Conservation (phyloP, 2,797 vertebrate species). For the Pseudopleuronectes americanus region DNA sequence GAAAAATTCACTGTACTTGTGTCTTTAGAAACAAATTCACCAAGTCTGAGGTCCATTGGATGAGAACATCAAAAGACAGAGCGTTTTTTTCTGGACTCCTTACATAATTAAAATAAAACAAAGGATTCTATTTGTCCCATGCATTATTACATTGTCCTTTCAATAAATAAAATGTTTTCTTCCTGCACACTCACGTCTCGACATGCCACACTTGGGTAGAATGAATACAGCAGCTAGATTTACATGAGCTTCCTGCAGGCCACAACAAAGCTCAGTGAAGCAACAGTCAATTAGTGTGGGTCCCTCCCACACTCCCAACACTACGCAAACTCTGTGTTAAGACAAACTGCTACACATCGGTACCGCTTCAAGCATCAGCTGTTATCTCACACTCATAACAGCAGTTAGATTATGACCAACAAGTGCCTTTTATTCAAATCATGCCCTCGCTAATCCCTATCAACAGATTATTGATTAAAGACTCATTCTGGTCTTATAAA, state of each 20-base stretch:
- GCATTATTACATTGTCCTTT: not conserved
- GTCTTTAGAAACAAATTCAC: not conserved
- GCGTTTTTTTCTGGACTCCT: not conserved
- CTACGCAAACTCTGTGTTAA: constrained; percentile 15
- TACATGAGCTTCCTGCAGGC: not conserved
- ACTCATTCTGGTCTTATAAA: not conserved
- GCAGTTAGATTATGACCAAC: constrained; percentile 10
- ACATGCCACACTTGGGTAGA: not conserved
- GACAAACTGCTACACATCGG: not conserved
- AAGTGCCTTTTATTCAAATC: constrained; percentile 13
- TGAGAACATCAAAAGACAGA: not conserved
- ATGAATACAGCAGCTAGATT: constrained; percentile 10
- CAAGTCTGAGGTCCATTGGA: not conserved
- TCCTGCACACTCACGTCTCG: constrained; percentile 3
- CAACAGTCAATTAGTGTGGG: constrained; percentile 23
- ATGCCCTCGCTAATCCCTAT: constrained; percentile 9
- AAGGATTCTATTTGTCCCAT: not conserved
- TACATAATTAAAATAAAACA: not conserved
- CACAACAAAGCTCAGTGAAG: constrained; percentile 30
- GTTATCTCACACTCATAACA: constrained; percentile 9
- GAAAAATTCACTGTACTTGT: not conserved
- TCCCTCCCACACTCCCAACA: constrained; percentile 14
- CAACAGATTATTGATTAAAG: not conserved
- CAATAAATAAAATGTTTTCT: constrained; percentile 9
- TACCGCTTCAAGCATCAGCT: constrained; percentile 6